Conservation (phyloP, 2,113 vertebrate species). For the Sula dactylatra region DNA sequence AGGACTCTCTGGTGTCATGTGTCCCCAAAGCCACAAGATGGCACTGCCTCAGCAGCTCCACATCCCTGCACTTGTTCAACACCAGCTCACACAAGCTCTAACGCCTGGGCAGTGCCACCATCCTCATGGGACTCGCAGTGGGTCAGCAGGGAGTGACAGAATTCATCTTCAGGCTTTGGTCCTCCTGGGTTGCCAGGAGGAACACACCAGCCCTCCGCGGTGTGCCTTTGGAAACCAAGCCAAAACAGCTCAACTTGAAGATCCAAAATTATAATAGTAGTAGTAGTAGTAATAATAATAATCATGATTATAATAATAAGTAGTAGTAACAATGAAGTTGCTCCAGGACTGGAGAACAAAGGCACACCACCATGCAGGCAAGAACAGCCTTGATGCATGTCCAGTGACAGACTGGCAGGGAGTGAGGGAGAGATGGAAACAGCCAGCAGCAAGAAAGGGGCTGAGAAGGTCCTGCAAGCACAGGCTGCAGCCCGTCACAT, state of each 20-base stretch:
- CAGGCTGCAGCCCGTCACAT: background rate
- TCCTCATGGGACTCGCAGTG: rapidly evolving
- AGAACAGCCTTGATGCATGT: background rate
- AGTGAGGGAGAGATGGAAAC: background rate
- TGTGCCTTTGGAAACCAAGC: background rate
- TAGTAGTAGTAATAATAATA: background rate
- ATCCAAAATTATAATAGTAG: background rate
- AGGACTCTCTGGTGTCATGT: background rate
- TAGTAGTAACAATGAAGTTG: background rate
- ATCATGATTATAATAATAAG: background rate
- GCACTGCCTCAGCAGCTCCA: constrained; percentile 61
- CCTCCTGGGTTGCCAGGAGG: background rate
- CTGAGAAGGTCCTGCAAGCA: background rate
- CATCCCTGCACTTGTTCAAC: background rate
- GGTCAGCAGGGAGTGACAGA: rapidly evolving
- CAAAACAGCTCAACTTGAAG: background rate
- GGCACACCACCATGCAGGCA: background rate
- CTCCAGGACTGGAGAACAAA: background rate
- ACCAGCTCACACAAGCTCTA: rapidly evolving
- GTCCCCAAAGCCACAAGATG: constrained; percentile 69
- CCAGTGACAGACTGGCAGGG: background rate
- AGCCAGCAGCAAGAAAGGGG: background rate
- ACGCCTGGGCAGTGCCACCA: background rate
- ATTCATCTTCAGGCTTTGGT: background rate
- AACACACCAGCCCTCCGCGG: background rate